Base-by-base conservation (phyloP, 2,888 invertebrate species). In the Yponomeuta evonymella region DNA sequence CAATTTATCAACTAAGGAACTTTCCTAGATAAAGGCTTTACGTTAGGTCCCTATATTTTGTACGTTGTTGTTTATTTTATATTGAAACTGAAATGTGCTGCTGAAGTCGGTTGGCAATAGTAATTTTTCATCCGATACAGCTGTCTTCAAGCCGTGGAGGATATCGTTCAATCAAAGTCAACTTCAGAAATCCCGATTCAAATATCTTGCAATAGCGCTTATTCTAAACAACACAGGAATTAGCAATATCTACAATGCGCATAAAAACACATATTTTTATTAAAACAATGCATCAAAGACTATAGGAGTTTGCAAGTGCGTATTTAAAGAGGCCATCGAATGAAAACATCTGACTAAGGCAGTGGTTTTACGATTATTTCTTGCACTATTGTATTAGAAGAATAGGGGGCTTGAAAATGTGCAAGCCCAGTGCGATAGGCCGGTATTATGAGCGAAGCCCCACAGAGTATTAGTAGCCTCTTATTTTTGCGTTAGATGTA, bases 131-230 rank as follows among this genome's bases (percentile, higher is more conserved):
- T 58, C 15, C 51, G 51, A 58, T 12, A 58, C 51, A 58, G 51
- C 51, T 15, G 51, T 58, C 63, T 63, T 23, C 65, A 29, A 30
- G 29, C 29, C 43, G 43, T 8, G 43, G 43, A 43, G 9, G 9
- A 43, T 43, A 43, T 33, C 65, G 65, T 33, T 65, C 65, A 33
- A 65, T 65, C 65, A 65, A 30, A 30, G 65, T 65, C 65, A 12
- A 9, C 30, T 65, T 11, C 65, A 65, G 65, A 11, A 65, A 65
- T 65, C 10, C 29, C 65, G 65, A 30, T 33, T 65, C 65, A 29
- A 43, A 43, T 43, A 43, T 8, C 43, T 43, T 43, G 43, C 0
- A 6, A 43, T 5, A 8, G 6, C 6, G 5, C 43, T 43, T 43
- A 8, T 43, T 43, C 5, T 33, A 33, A 33, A 33, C 33, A 33